Evolutionary conservation across 2,797 vertebrate genomes (phyloP).

Genomic region (Dicrostonyx torquatus): DNA sequence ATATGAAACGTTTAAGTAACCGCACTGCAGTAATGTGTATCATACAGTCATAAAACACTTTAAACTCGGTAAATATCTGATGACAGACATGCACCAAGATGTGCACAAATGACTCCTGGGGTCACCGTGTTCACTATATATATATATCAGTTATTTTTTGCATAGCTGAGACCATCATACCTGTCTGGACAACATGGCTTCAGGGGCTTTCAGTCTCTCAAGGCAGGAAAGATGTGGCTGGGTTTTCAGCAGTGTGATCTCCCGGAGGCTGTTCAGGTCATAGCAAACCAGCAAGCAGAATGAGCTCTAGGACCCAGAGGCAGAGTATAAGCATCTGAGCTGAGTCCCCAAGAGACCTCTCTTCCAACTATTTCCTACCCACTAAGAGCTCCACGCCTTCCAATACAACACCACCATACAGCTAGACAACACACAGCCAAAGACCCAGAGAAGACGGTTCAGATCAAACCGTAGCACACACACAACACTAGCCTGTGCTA

Average conservation of each 20-base stretch:
- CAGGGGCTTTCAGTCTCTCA: neutral
- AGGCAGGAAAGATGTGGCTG: no score
- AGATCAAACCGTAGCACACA: neutral
- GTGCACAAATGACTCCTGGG: accelerated
- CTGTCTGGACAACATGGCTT: neutral
- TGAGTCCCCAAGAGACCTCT: neutral
- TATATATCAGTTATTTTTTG: neutral
- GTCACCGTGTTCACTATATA: neutral
- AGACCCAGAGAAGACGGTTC: neutral
- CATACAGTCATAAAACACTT: neutral
- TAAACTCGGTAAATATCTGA: neutral
- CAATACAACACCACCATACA: neutral
- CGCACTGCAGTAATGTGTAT: neutral
- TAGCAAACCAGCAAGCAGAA: neutral
- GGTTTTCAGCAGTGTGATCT: neutral
- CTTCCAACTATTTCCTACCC: neutral
- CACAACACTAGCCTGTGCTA: neutral
- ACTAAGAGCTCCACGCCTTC: neutral
- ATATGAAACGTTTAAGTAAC: conserved; percentile 2
- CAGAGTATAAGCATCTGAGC: neutral
- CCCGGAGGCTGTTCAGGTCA: neutral
- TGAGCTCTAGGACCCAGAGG: no score
- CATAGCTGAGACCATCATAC: neutral
- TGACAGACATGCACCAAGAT: neutral
- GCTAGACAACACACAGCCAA: neutral